Conservation (phyloP, 2,888 invertebrate genomes). For the Agonopterix subpropinquella region DNA sequence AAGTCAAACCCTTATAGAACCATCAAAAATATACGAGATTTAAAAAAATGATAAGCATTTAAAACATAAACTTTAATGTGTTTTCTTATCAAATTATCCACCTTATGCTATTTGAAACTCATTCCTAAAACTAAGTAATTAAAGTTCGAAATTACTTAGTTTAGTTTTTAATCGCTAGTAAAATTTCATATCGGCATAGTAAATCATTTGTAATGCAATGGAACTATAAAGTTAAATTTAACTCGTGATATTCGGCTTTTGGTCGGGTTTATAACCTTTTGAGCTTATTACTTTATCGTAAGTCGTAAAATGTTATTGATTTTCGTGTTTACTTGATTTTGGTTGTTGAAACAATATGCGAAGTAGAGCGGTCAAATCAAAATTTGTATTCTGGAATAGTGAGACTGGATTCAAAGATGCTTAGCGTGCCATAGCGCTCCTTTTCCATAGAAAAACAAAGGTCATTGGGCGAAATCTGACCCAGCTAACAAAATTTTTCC, state of each 20-base stretch:
- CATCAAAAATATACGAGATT: neutral
- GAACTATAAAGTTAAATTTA: slow-evolving; percentile 17
- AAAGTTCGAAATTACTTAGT: neutral
- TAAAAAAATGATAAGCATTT: slow-evolving; percentile 1
- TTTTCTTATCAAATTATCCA: slow-evolving; percentile 1
- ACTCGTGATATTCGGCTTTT: slow-evolving; percentile 12
- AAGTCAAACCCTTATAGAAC: neutral
- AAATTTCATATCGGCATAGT: slow-evolving; percentile 13
- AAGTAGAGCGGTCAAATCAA: too few species aligned
- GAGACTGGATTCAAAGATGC: too few species aligned
- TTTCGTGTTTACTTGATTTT: slow-evolving; percentile 1
- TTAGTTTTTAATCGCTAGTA: neutral
- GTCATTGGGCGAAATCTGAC: too few species aligned
- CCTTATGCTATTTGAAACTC: neutral
- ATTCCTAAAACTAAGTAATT: too few species aligned
- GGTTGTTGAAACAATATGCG: too few species aligned
- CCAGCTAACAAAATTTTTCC: too few species aligned
- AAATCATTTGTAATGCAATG: slow-evolving; percentile 19
- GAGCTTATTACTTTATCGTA: slow-evolving; percentile 13
- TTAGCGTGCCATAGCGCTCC: too few species aligned
- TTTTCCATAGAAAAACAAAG: too few species aligned
- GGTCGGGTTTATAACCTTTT: slow-evolving; percentile 5
- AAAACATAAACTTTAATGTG: slow-evolving; percentile 1
- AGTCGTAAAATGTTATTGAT: slow-evolving; percentile 11
- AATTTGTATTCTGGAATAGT: too few species aligned